Conservation (phyloP, 2,888 invertebrate genomes). For the Tetropium fuscum region DNA sequence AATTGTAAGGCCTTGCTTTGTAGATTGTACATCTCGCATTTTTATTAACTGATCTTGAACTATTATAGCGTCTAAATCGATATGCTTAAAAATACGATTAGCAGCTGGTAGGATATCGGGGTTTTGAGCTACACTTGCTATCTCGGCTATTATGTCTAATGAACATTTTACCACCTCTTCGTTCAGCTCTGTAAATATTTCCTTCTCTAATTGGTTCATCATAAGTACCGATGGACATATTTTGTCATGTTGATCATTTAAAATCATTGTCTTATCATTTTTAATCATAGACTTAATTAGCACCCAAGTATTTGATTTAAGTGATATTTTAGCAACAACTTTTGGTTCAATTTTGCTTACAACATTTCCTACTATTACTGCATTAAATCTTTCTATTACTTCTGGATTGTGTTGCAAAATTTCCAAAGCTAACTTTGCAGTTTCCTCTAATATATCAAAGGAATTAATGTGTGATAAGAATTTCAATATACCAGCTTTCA, state of each 20-base stretch:
- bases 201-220: slow-evolving; percentile 62
- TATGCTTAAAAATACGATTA: slow-evolving; percentile 74
- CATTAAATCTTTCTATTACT: slow-evolving; percentile 45
- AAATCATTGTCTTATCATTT: slow-evolving; percentile 64
- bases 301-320: slow-evolving; percentile 68
- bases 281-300: slow-evolving; percentile 70
- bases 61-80: slow-evolving; percentile 73
- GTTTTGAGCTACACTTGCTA: slow-evolving; percentile 71
- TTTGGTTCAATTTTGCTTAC: slow-evolving; percentile 52
- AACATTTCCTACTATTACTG: slow-evolving; percentile 49
- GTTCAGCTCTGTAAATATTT: slow-evolving; percentile 69
- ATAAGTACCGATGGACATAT: slow-evolving; percentile 34
- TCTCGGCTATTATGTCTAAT: slow-evolving; percentile 69
- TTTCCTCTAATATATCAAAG: slow-evolving; percentile 52
- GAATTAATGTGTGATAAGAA: slow-evolving; percentile 56
- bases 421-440: slow-evolving; percentile 47
- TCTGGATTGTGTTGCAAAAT: slow-evolving; percentile 45
- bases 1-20: slow-evolving; percentile 62
- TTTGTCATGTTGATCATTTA: slow-evolving; percentile 31
- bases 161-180: slow-evolving; percentile 66
- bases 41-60: slow-evolving; percentile 71
- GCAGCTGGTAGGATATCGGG: slow-evolving; percentile 72
- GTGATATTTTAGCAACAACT: slow-evolving; percentile 46
- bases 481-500: slow-evolving; percentile 62
- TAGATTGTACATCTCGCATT: slow-evolving; percentile 70